phyloP scores from a whole-genome alignment of 2,888 invertebrate species.

The Platycheirus rosarum region DNA sequence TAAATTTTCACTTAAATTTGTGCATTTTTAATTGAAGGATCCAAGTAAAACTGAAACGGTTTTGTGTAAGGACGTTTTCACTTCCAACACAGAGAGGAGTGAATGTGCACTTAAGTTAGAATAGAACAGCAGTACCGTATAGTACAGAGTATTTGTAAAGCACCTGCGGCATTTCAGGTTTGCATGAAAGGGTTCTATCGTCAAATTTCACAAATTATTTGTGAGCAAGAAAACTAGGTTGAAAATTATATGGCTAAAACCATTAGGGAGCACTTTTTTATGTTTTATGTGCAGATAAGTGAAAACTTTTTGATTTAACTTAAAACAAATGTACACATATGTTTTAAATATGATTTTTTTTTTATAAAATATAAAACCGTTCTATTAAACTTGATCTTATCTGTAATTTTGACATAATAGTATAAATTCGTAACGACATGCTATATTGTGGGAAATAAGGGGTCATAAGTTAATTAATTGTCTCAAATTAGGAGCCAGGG shows the following conservation, averaged over 20 bases:
- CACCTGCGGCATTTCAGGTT: constrained; percentile 9
- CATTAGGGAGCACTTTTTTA: constrained; percentile 13
- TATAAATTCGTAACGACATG: no score
- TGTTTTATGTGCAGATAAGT: neutral
- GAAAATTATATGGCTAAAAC: constrained; percentile 1
- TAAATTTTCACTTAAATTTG: constrained; percentile 47
- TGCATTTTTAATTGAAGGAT: constrained; percentile 54
- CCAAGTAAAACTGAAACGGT: constrained; percentile 46
- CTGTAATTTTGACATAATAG: no score
- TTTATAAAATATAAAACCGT: no score
- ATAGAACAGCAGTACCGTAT: neutral
- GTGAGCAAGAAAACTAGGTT: neutral
- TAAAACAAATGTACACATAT: neutral
- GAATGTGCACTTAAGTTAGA: constrained; percentile 55
- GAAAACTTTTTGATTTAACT: constrained; percentile 2
- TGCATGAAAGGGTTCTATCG: neutral
- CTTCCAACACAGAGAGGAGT: neutral
- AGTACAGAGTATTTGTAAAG: constrained; percentile 6
- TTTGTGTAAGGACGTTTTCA: constrained; percentile 27
- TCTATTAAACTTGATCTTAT: no score
- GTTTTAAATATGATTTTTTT: no score
- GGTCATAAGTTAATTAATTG: no score
- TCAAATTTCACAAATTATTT: constrained; percentile 24
- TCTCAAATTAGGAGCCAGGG: no score
- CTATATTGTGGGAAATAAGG: no score